Evolutionary conservation across 1,140 invertebrate species (phyloP), one percentile per base, ranked within the genome.

Genomic region (Lepidurus arcticus): DNA sequence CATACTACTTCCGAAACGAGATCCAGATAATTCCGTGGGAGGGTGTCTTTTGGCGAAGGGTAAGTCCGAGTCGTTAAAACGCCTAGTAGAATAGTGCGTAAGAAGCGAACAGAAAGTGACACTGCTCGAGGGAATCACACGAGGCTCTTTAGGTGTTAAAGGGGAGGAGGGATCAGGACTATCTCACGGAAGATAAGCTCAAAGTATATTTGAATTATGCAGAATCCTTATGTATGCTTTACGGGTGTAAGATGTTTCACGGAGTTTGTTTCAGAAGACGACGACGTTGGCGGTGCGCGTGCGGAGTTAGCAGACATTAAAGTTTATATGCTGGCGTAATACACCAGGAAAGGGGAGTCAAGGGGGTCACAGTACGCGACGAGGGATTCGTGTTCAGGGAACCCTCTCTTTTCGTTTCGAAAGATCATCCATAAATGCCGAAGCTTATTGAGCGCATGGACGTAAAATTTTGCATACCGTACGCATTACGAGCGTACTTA

Each of bases 381-480:
- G 16, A 47, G 45, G 45, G 45, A 6, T 47, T 47, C 16, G 53
- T 13, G 21, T n/a, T 13, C 16, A 7, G 53, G 53, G 1, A 7
- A 65, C 6, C 13, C 53, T 65, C 21, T 9, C 53, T 13, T 65
- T 65, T 65, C 13, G 16, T 65, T 65, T 65, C 53, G 53, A 21
- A 65, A 65, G 53, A 65, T 65, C 53, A 65, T 65, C 21, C 53
- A n/a, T 65, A n/a, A 65, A 7, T 65, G 13, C 53, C 13, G 6
- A 65, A 65, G 53, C 53, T 65, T 65, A 65, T 65, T 65, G 53
- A 65, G 53, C 53, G 53, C n/a, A 65, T n/a, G 53, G n/a, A 21
- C 13, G 21, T 65, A 65, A 65, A 65, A 65, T n/a, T 65, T 65
- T n/a, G 53, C 53, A 65, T 65, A 65, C 53, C 53, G 13, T 65